These are phyloP conservation scores for Pemphredon lugubris DNA, from an alignment of 2,888 invertebrate species.

Conservation along the genomic window DNA sequence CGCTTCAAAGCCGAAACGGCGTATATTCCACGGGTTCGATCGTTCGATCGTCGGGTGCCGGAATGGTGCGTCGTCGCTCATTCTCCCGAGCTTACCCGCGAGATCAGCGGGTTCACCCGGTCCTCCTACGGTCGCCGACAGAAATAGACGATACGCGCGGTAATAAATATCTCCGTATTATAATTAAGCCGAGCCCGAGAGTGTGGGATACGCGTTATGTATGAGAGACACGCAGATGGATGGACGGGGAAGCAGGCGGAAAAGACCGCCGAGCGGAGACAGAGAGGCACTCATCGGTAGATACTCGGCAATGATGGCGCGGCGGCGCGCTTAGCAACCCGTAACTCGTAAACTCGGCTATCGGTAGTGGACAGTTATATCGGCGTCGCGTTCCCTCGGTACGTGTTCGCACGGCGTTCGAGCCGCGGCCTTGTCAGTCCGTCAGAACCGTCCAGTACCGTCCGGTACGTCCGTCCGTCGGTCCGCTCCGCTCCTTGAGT, in stretches of 20 bases:
- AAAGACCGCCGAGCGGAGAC: conserved; percentile 19
- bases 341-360: conserved; percentile 39
- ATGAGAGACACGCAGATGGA: conserved; percentile 49
- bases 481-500: not conserved
- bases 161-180: conserved; percentile 67
- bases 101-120: conserved; percentile 40
- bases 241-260: conserved; percentile 19
- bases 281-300: conserved; percentile 19
- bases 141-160: conserved; percentile 62
- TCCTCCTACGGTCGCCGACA: conserved; percentile 62
- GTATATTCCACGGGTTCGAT: too few species aligned
- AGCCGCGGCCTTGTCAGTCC: conserved; percentile 65
- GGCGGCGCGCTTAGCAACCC: conserved; percentile 48
- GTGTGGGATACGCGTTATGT: conserved; percentile 47
- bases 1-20: too few species aligned
- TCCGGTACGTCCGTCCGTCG: too few species aligned
- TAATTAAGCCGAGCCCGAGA: conserved; percentile 60
- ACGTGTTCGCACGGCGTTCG: too few species aligned
- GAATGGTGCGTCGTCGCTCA: too few species aligned
- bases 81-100: conserved; percentile 33
- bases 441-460: conserved; percentile 59
- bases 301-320: not conserved
- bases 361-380: conserved; percentile 54
- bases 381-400: conserved; percentile 41
- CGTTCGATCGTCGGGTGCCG: conserved; percentile 8